Percentiles rank a stretch among this genome's conserved stretches.
Evolutionary conservation across 2,888 invertebrate genomes (phyloP).

Genomic region (Sepioteuthis lessoniana): DNA sequence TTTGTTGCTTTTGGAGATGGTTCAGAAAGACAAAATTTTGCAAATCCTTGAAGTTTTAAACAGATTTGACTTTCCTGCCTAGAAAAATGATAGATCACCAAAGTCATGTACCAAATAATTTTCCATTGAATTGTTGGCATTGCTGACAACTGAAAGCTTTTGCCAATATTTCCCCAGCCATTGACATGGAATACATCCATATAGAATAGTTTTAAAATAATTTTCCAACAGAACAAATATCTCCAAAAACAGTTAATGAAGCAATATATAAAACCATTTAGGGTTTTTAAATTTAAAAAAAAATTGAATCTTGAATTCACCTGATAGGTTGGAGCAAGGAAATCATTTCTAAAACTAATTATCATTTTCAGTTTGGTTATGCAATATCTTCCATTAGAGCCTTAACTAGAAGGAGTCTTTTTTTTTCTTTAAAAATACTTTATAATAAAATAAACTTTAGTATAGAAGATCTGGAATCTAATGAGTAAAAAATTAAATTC

Average conservation of each 20-base stretch:
- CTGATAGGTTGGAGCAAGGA: background rate
- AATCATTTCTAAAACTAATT: background rate
- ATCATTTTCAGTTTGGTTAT: constrained; percentile 11
- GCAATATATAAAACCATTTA: background rate
- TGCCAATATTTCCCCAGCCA: constrained; percentile 33
- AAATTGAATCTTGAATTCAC: background rate
- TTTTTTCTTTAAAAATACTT: constrained; percentile 11
- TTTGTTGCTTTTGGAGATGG: constrained; percentile 18
- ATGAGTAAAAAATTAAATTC: background rate
- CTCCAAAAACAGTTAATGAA: background rate
- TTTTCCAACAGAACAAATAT: background rate
- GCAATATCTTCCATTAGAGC: background rate
- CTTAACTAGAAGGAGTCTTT: background rate
- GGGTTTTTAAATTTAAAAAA: background rate
- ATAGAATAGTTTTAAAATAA: background rate
- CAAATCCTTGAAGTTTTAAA: constrained; percentile 33
- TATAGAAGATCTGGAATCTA: background rate
- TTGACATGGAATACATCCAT: background rate
- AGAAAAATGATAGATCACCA: constrained; percentile 14
- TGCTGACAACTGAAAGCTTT: background rate
- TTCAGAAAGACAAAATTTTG: constrained; percentile 10
- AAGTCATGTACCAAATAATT: constrained; percentile 16
- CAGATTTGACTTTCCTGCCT: constrained; percentile 33
- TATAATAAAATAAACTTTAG: constrained; percentile 6
- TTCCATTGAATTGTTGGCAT: background rate